A percentile compares a stretch with the other conserved stretches of the same genome.
Conservation (phyloP, 1,140 invertebrate species). For the Pogonus chalceus region DNA sequence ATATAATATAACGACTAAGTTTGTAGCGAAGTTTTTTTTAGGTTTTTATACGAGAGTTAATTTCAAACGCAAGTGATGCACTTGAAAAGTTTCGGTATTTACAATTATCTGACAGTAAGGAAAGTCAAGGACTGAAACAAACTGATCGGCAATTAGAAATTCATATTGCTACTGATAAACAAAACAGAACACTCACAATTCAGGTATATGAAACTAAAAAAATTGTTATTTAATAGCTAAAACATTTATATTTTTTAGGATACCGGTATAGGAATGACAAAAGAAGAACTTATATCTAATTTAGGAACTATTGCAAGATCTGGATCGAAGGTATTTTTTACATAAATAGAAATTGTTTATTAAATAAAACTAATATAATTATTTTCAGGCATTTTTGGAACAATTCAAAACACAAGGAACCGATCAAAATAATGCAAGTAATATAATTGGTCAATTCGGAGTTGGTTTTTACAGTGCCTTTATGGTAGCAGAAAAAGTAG, state of each 20-base stretch:
- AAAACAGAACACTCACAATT: constrained; percentile 72
- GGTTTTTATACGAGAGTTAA: constrained; percentile 91
- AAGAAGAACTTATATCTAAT: constrained; percentile 82
- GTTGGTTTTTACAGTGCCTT: constrained; percentile 97
- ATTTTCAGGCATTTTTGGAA: constrained; percentile 64
- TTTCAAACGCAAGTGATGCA: constrained; percentile 96
- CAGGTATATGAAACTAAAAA: constrained; percentile 44
- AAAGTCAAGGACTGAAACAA: constrained; percentile 31
- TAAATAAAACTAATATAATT: not conserved
- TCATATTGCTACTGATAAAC: constrained; percentile 81
- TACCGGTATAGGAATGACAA: constrained; percentile 89
- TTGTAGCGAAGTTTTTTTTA: constrained; percentile 28
- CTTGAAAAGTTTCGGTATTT: constrained; percentile 82
- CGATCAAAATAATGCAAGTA: constrained; percentile 49
- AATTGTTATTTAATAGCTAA: constrained; percentile 9
- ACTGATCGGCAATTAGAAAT: constrained; percentile 68
- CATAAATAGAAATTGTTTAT: constrained; percentile 2
- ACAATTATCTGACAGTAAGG: constrained; percentile 40
- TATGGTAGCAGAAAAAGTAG: constrained; percentile 92
- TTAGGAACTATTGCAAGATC: constrained; percentile 92
- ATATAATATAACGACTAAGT: not conserved
- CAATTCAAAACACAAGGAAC: constrained; percentile 63
- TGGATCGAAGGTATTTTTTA: constrained; percentile 84
- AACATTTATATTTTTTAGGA: constrained; percentile 45
- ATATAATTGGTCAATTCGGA: constrained; percentile 96